A percentile compares a stretch with the other conserved stretches of the same genome.
Conservation (phyloP, 2,797 vertebrate genomes). For the Lacerta bilineata region DNA sequence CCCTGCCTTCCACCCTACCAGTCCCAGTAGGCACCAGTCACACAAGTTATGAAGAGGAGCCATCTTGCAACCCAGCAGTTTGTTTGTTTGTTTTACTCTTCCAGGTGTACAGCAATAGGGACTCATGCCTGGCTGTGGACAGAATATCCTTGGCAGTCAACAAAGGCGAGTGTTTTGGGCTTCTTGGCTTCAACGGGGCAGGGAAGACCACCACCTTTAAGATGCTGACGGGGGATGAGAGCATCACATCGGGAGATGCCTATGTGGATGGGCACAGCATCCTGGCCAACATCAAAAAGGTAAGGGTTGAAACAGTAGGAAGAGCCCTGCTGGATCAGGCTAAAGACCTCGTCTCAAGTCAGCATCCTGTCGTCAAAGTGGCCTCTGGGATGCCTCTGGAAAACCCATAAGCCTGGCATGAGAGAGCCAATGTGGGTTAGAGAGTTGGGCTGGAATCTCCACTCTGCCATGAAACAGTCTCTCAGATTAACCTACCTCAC, state of each 20-base stretch:
- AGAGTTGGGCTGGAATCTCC: too few relatives aligned
- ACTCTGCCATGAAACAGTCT: too few relatives aligned
- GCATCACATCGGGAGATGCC: constrained; percentile 90
- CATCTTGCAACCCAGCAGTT: neutral
- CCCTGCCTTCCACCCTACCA: neutral
- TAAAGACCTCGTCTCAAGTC: neutral
- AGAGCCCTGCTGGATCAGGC: neutral
- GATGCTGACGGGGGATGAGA: constrained; percentile 97
- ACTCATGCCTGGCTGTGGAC: constrained; percentile 91
- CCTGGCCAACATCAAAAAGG: constrained; percentile 92
- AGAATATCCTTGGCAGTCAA: constrained; percentile 90
- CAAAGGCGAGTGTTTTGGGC: constrained; percentile 96
- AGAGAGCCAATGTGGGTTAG: too few relatives aligned
- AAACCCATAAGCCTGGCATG: too few relatives aligned
- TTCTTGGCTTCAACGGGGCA: constrained; percentile 96
- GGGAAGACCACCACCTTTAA: constrained; percentile 99
- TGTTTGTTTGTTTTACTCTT: neutral
- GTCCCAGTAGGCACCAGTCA: too few relatives aligned
- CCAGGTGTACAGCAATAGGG: constrained; percentile 90
- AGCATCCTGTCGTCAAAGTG: neutral
- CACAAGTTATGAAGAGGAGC: too few relatives aligned
- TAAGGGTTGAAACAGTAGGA: constrained; percentile 47
- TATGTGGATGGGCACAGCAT: constrained; percentile 96
- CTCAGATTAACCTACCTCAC: too few relatives aligned
- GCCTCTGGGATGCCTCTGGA: too few relatives aligned